A percentile compares a stretch with the other conserved stretches of the same genome.
phyloP scores from a whole-genome alignment of 2,888 invertebrate species.

The Mythimna impura region DNA sequence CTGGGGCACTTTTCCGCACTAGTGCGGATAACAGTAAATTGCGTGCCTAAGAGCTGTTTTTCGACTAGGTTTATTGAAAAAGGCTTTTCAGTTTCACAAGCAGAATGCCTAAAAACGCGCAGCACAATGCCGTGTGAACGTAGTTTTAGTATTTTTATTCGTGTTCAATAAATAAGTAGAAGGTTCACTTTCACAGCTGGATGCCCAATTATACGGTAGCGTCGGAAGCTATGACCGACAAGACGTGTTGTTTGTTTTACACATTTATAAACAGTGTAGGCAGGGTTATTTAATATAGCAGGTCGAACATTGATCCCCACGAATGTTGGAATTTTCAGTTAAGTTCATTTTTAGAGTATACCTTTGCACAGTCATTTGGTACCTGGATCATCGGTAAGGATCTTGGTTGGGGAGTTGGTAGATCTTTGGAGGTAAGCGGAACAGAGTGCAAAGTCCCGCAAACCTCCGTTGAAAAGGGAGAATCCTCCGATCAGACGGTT shows the following conservation, averaged over 20 bases:
- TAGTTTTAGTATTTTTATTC: conserved; percentile 10
- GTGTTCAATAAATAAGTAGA: conserved; percentile 29
- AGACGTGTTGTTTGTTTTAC: conserved; percentile 22
- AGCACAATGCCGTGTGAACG: not conserved
- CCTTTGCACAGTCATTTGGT: too few species aligned
- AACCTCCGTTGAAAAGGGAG: too few species aligned
- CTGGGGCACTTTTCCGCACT: too few species aligned
- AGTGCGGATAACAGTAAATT: too few species aligned
- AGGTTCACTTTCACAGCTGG: conserved; percentile 39
- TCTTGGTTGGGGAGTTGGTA: not conserved
- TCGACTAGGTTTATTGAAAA: not conserved
- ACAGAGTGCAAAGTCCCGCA: too few species aligned
- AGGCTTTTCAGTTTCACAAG: not conserved
- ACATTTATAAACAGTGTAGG: not conserved
- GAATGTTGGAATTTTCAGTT: not conserved
- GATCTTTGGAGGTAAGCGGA: too few species aligned
- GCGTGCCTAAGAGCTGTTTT: not conserved
- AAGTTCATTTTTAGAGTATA: not conserved
- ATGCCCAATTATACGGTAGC: conserved; percentile 24
- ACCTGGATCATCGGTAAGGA: not conserved
- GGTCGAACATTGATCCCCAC: not conserved
- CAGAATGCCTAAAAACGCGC: not conserved
- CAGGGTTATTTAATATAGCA: not conserved
- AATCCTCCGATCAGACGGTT: too few species aligned
- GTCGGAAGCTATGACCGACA: conserved; percentile 16